Evolutionary conservation across 2,797 vertebrate genomes (phyloP), one percentile per base, ranked within the genome.

Genomic region (Clamator glandarius): DNA sequence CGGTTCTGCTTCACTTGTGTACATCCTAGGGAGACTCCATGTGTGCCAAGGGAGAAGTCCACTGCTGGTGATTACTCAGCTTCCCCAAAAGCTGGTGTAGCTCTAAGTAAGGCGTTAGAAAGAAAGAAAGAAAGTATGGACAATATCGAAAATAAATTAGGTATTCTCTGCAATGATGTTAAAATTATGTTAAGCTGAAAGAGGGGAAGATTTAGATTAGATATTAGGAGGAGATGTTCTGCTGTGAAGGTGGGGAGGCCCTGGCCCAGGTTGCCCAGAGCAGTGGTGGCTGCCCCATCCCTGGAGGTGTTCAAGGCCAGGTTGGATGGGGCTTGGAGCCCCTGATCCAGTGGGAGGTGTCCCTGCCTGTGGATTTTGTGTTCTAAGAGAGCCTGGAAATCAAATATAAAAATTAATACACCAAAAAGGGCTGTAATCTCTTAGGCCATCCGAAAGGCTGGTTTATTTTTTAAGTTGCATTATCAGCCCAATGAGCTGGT

Each of bases 21-120:
- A 8, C 14, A 86, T 78, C 41, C 39, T 59, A 26, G 20, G 24
- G 31, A 25, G 4, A 11, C 33, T 48, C 20, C 0, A 0, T 35
- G 16, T 9, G 25, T 78, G 58, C 46, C 33, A 2, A 3, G 5
- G 15, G 21, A 69, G 46, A 57, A 15, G 11, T 61, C 39, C 36
- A 5, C 24, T 77, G 61, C 26, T 75, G 50, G 16, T 20, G 28
- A 5, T 58, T 31, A 26, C 35, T 76, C 35, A 23, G 0, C 35
- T 55, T 73, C 63, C 21, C n/a, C 33, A 12, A 18, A 6, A 35
- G 36, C 1, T 28, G 23, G 4, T 50, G 63, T 39, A 18, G 41
- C 20, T 70, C 57, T n/a, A 39, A 14, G 23, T n/a, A 39, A 14
- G 23, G 70, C 59, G 51, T 31, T 44, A 44, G 16, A 39, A 39